phyloP scores from a whole-genome alignment of 2,888 invertebrate species.

The Hirtodrosophila duncani region DNA sequence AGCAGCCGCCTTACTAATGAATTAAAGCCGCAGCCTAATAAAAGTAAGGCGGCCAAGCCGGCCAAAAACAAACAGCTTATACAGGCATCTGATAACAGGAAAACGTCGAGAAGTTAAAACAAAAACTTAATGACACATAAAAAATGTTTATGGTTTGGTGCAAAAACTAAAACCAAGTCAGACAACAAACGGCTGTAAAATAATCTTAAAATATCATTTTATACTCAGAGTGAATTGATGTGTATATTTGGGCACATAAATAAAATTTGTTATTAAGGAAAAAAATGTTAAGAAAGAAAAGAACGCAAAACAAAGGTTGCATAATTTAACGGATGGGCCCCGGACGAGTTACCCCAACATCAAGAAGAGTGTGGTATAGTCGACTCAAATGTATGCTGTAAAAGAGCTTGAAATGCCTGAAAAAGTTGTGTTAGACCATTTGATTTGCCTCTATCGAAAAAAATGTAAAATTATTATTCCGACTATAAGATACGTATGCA shows the following conservation, averaged over 20 bases:
- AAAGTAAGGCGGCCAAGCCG: slow-evolving; percentile 46
- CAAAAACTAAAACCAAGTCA: slow-evolving; percentile 32
- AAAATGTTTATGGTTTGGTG: slow-evolving; percentile 36
- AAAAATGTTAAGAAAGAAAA: slow-evolving; percentile 5
- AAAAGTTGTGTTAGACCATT: no score
- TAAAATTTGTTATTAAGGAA: slow-evolving; percentile 36
- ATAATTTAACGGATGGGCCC: slow-evolving; percentile 43
- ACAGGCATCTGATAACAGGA: slow-evolving; percentile 7
- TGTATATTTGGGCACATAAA: slow-evolving; percentile 40
- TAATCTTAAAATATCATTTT: slow-evolving; percentile 42
- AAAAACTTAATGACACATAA: slow-evolving; percentile 37
- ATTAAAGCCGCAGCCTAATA: slow-evolving; percentile 65
- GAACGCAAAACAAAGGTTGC: slow-evolving; percentile 24
- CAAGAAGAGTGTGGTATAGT: no score
- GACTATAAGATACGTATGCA: no score
- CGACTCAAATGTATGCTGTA: no score
- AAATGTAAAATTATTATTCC: no score
- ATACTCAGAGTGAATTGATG: slow-evolving; percentile 16
- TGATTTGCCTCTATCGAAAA: no score
- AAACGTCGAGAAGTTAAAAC: slow-evolving; percentile 11
- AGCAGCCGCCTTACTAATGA: slow-evolving; percentile 44
- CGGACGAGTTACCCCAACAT: slow-evolving; percentile 12
- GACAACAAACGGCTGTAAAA: slow-evolving; percentile 22
- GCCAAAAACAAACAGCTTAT: slow-evolving; percentile 2
- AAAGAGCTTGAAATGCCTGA: no score